Evolutionary conservation across 2,113 vertebrate species (phyloP).

Genomic region (Emydura subglobosa): DNA sequence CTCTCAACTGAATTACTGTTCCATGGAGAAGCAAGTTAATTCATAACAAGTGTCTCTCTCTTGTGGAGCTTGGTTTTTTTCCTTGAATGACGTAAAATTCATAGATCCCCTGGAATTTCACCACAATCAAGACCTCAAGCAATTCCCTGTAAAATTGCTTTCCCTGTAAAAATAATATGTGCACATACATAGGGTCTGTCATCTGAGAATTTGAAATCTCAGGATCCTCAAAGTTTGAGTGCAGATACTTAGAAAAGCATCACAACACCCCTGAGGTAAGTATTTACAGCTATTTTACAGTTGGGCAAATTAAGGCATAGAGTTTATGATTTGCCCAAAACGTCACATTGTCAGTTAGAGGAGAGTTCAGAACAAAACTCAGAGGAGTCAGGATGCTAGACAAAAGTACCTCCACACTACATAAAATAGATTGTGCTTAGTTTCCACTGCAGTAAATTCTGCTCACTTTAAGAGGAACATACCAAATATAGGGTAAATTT

Average conservation of each 20-base stretch:
- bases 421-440: neutral
- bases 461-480: neutral
- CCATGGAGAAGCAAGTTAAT: constrained; percentile 44
- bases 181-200: neutral
- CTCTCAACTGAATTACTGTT: constrained; percentile 41
- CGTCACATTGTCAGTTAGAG: neutral
- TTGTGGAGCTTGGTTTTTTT: constrained; percentile 15
- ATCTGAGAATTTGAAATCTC: neutral
- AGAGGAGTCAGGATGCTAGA: neutral
- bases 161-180: neutral
- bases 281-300: neutral
- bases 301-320: neutral
- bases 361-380: neutral
- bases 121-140: neutral
- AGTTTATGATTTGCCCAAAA: neutral
- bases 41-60: constrained; percentile 55
- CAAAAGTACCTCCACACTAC: neutral
- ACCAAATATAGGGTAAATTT: neutral
- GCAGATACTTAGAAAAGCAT: neutral
- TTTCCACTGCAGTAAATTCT: neutral
- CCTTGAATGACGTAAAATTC: neutral
- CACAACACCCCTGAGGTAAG: neutral
- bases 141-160: neutral
- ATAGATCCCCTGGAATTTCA: neutral
- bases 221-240: neutral